A percentile compares a stretch with the other conserved stretches of the same genome.
These are phyloP conservation scores for Donacobius atricapilla DNA, from an alignment of 2,113 vertebrate genomes.

Conservation along the genomic window DNA sequence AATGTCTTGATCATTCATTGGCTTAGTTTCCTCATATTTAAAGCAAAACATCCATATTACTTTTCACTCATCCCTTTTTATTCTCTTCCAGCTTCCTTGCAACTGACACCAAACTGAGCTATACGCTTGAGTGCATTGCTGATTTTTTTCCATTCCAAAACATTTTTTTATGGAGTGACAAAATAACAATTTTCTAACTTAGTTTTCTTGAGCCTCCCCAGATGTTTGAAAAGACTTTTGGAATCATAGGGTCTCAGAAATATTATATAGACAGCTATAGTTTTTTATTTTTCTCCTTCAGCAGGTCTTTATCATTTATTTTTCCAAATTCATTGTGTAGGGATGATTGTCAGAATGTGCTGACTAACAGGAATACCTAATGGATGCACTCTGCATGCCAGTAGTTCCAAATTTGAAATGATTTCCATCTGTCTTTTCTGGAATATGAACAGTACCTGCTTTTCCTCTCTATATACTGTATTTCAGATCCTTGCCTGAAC, in stretches of 20 bases:
- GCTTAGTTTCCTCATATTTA: background rate
- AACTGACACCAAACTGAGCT: background rate
- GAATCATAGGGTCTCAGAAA: background rate
- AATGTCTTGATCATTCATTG: background rate
- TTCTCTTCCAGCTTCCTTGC: background rate
- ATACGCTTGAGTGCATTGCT: background rate
- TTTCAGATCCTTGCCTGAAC: background rate
- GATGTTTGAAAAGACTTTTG: background rate
- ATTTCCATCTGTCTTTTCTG: constrained; percentile 52
- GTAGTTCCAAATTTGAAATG: constrained; percentile 9
- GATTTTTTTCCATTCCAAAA: background rate
- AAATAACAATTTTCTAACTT: background rate
- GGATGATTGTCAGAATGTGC: constrained; percentile 28
- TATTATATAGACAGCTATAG: background rate
- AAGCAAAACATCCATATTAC: background rate
- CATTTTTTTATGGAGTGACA: background rate
- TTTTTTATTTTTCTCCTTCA: background rate
- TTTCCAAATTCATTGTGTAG: constrained; percentile 20
- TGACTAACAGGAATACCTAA: constrained; percentile 50
- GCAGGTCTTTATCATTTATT: background rate
- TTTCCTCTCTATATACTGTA: constrained; percentile 22
- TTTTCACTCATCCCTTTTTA: background rate
- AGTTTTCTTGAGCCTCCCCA: background rate
- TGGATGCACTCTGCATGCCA: background rate
- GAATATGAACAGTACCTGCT: constrained; percentile 20